phyloP scores from a whole-genome alignment of 2,797 vertebrate genomes.

The Notolabrus celidotus region DNA sequence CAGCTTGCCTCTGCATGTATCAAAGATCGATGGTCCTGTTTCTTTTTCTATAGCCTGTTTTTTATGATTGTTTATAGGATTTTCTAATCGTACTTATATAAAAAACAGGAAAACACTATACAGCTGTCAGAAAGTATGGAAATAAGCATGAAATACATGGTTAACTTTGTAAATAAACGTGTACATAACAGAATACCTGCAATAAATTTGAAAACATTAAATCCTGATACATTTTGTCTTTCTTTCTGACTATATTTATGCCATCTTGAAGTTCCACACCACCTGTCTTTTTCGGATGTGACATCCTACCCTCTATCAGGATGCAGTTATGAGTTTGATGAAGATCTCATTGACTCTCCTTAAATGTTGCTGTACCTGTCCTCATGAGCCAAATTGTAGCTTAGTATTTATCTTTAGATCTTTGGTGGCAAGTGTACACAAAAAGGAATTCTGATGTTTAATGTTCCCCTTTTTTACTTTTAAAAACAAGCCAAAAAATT shows the following conservation, averaged over 20 bases:
- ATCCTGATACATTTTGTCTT: neutral
- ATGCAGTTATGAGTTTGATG: neutral
- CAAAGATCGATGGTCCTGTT: conserved; percentile 71
- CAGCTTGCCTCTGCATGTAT: conserved; percentile 71
- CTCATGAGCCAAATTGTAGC: neutral
- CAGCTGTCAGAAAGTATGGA: conserved; percentile 66
- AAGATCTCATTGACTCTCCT: neutral
- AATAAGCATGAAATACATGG: conserved; percentile 62
- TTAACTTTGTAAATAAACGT: conserved; percentile 85
- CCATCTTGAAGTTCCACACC: too few relatives aligned
- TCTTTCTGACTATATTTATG: neutral
- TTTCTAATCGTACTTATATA: conserved; percentile 75
- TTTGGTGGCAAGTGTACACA: too few relatives aligned
- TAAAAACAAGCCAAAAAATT: too few relatives aligned
- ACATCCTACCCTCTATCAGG: neutral
- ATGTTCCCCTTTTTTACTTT: too few relatives aligned
- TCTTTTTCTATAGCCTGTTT: conserved; percentile 69
- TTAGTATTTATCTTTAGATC: too few relatives aligned
- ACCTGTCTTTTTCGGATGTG: neutral
- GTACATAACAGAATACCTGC: conserved; percentile 84
- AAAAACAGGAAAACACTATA: conserved; percentile 68
- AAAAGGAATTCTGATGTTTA: too few relatives aligned
- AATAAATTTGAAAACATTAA: conserved; percentile 79
- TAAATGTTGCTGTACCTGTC: neutral
- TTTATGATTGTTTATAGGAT: conserved; percentile 73